A percentile compares a stretch with the other conserved stretches of the same genome.
These are phyloP conservation scores for Nowickia ferox DNA, from an alignment of 2,888 invertebrate species.

Conservation along the genomic window DNA sequence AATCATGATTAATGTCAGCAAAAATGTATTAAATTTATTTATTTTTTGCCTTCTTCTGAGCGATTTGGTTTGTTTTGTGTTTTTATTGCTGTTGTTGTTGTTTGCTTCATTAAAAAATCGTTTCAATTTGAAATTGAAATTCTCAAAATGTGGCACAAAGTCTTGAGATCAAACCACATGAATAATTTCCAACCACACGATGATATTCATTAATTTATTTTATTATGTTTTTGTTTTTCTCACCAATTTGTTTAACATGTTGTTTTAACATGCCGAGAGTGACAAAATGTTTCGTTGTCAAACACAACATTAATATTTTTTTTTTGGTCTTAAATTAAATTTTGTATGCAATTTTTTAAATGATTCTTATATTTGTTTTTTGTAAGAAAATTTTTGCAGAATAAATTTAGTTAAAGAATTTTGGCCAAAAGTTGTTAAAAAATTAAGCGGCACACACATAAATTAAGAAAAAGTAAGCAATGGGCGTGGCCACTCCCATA, in stretches of 20 bases:
- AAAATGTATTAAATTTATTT: background rate
- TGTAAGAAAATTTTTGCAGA: background rate
- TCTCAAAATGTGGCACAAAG: conserved; percentile 8
- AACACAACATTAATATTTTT: conserved; percentile 15
- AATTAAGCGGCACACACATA: too few species aligned
- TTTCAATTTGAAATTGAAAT: conserved; percentile 26
- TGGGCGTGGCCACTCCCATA: too few species aligned
- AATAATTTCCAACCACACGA: conserved; percentile 51
- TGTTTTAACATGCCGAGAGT: conserved; percentile 57
- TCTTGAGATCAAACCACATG: background rate
- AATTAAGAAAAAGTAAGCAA: background rate
- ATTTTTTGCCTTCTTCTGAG: background rate
- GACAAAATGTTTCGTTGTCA: conserved; percentile 56
- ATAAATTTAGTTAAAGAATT: background rate
- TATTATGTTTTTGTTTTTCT: conserved; percentile 26
- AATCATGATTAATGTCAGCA: conserved; percentile 3
- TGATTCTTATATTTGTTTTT: background rate
- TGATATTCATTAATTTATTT: conserved; percentile 2
- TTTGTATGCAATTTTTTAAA: conserved; percentile 6
- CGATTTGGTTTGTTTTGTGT: background rate
- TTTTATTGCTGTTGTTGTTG: background rate
- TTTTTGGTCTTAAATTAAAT: conserved; percentile 3
- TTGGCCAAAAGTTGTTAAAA: background rate
- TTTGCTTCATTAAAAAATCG: background rate
- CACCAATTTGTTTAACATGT: conserved; percentile 55